These are phyloP conservation scores for Desmophyllum pertusum DNA, from an alignment of 92 coral and sea anemone genomes.

Conservation along the genomic window DNA sequence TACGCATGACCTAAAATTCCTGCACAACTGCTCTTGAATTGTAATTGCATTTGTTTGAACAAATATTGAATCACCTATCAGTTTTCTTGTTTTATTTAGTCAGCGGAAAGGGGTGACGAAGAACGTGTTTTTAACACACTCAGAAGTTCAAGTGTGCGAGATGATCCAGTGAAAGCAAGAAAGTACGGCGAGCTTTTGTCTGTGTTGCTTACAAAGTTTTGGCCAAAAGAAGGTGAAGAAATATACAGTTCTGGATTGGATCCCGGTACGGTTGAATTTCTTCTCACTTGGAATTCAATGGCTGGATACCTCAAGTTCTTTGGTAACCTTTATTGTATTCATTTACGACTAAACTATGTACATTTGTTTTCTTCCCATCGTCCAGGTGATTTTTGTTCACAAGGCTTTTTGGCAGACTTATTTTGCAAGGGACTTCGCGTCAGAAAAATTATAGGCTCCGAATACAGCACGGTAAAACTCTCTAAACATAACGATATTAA, in stretches of 20 bases:
- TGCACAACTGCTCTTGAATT: too few relatives aligned
- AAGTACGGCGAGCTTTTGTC: slow-evolving; percentile 68
- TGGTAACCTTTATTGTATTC: slow-evolving; percentile 40
- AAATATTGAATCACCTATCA: background rate
- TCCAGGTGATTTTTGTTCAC: too few relatives aligned
- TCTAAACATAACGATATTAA: too few relatives aligned
- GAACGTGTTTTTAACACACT: slow-evolving; percentile 14
- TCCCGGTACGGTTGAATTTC: slow-evolving; percentile 35
- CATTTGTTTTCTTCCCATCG: background rate
- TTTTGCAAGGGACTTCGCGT: too few relatives aligned
- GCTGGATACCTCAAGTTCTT: slow-evolving; percentile 67
- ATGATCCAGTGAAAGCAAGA: background rate
- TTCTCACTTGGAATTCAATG: slow-evolving; percentile 78
- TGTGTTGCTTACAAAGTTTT: slow-evolving; percentile 62
- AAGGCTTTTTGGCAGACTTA: too few relatives aligned
- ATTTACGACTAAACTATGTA: too few relatives aligned
- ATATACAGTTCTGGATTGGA: slow-evolving; percentile 4
- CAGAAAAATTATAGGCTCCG: too few relatives aligned
- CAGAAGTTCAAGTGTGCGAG: background rate
- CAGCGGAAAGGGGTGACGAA: background rate
- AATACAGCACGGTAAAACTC: too few relatives aligned
- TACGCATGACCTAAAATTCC: too few relatives aligned
- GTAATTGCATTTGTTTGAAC: too few relatives aligned
- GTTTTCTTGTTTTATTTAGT: background rate
- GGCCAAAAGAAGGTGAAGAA: slow-evolving; percentile 41